These are phyloP conservation scores for Papilio glaucus DNA, from an alignment of 1,140 invertebrate genomes.

Conservation along the genomic window DNA sequence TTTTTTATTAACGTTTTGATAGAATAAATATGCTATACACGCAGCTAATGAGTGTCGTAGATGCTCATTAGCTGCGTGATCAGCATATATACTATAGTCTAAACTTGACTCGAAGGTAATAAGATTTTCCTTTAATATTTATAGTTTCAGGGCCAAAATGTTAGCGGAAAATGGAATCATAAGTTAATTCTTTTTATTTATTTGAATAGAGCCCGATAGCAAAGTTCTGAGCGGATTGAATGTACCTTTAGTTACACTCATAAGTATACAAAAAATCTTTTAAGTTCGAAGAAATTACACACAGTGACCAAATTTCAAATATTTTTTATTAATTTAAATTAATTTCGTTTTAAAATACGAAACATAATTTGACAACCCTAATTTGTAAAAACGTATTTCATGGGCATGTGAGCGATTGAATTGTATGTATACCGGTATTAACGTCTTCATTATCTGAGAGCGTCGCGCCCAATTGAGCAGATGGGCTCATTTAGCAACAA, in stretches of 20 bases:
- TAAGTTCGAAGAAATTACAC: too few relatives aligned
- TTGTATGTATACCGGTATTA: conserved; percentile 28
- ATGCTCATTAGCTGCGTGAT: not conserved
- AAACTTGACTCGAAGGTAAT: not conserved
- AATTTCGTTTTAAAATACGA: not conserved
- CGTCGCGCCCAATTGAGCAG: conserved; percentile 34
- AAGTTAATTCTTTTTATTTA: too few relatives aligned
- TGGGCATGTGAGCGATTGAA: conserved; percentile 13
- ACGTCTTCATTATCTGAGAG: conserved; percentile 35
- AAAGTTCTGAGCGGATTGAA: too few relatives aligned
- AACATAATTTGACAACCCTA: conserved; percentile 12
- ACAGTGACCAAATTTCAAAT: not conserved
- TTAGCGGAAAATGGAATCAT: not conserved
- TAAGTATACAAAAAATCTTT: too few relatives aligned
- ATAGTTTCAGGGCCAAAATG: not conserved
- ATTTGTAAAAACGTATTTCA: conserved; percentile 3
- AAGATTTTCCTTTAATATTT: not conserved
- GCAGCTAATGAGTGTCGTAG: too few relatives aligned
- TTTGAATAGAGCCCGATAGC: too few relatives aligned
- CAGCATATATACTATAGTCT: not conserved
- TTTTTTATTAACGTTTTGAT: too few relatives aligned
- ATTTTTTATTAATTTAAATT: not conserved
- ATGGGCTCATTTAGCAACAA: conserved; percentile 32
- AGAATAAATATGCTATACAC: too few relatives aligned
- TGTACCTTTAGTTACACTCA: too few relatives aligned